A percentile compares a stretch with the other conserved stretches of the same genome.
phyloP scores from a whole-genome alignment of 2,113 vertebrate genomes.

The Alethe castanea region DNA sequence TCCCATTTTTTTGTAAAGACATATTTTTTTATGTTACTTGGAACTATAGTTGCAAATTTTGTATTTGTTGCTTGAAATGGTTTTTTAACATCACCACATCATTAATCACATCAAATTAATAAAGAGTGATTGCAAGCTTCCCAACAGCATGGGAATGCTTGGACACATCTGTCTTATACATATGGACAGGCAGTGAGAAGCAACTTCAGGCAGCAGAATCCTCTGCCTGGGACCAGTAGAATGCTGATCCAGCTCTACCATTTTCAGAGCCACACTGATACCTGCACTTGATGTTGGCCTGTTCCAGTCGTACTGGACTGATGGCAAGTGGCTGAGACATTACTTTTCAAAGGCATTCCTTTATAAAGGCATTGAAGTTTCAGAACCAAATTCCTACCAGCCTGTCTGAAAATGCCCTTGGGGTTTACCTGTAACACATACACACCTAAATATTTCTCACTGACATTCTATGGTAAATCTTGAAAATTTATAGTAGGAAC shows the following conservation, averaged over 20 bases:
- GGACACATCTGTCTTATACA: neutral
- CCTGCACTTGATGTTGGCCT: neutral
- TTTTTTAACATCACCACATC: neutral
- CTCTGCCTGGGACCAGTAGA: neutral
- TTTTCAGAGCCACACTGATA: neutral
- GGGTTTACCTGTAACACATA: neutral
- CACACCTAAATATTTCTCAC: neutral
- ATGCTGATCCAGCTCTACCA: neutral
- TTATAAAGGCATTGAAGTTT: neutral
- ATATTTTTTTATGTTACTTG: neutral
- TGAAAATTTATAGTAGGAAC: neutral
- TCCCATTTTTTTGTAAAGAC: neutral
- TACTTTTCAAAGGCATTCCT: neutral
- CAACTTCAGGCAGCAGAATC: neutral
- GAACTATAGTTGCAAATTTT: neutral
- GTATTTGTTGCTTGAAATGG: neutral
- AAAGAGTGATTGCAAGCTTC: neutral
- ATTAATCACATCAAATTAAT: neutral
- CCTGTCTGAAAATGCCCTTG: neutral
- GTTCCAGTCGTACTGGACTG: neutral
- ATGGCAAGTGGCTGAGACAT: neutral
- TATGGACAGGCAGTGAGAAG: neutral
- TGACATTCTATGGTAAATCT: neutral
- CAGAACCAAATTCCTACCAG: neutral
- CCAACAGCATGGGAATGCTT: neutral